Evolutionary conservation across 1,140 invertebrate genomes (phyloP), one percentile per base, ranked within the genome.

Genomic region (Bombus polaris): DNA sequence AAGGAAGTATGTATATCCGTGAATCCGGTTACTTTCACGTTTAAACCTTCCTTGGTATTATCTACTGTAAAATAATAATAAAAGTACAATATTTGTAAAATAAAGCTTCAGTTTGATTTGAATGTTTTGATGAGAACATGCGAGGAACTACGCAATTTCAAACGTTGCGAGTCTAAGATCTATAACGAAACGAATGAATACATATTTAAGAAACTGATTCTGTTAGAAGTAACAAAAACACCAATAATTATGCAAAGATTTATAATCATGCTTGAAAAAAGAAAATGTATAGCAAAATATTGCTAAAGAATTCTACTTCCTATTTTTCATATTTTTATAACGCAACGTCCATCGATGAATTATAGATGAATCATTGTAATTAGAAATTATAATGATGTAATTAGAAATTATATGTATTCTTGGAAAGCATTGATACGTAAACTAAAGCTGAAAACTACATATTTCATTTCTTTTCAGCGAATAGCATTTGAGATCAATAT

Each of bases 21-120:
- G 37, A 76, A 57, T 78, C 86, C 75, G 65, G 66, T 79, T 37
- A 83, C 70, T 88, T 88, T 88, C 87, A 83, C 75, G n/a, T 77
- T 66, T 68, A 87, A 66, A 28, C 39, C 57, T 81, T 28, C 37
- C 32, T 78, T 25, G 32, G 42, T 44, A n/a, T 22, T 37, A 73
- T 42, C 44, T 28, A 73, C 73, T 62, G 37, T 70, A 22, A 65
- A 13, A n/a, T 62, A 12, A n/a, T n/a, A n/a, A 13, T 13, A 13
- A 62, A n/a, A 62, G 4, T n/a, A n/a, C 10, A 12, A n/a, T n/a
- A 62, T n/a, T n/a, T n/a, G 1, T 28, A 10, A n/a, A 5, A n/a
- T n/a, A n/a, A 62, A 13, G 59, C 2, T n/a, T 62, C 12, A 1
- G 28, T 62, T 62, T n/a, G 28, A n/a, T 28, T 28, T 8, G 57